Evolutionary conservation across 37 sponge, comb jelly and placozoan species (phyloP).

Genomic region (Eunapius fragilis): DNA sequence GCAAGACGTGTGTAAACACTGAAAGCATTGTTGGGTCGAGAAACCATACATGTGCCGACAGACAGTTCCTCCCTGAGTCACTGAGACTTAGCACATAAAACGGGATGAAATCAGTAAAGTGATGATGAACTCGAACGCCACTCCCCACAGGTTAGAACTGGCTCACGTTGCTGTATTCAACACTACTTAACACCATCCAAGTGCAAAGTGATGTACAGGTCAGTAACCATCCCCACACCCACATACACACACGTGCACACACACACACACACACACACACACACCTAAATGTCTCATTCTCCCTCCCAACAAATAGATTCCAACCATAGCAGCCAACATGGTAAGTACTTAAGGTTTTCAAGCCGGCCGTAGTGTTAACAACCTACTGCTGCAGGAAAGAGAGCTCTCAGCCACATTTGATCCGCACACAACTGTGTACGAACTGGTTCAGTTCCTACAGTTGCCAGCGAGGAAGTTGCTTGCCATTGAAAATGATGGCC

Average conservation of each 20-base stretch:
- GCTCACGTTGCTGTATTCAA: neutral
- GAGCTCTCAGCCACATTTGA: neutral
- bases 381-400: neutral
- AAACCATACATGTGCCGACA: neutral
- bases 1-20: neutral
- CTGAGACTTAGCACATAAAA: too few species aligned
- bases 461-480: neutral
- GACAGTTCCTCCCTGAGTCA: neutral
- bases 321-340: neutral
- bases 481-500: neutral
- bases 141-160: neutral
- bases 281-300: neutral
- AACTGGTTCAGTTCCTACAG: neutral
- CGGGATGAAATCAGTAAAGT: neutral
- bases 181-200: neutral
- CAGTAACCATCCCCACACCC: neutral
- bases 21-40: neutral
- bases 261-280: neutral
- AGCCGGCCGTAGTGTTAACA: neutral
- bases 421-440: neutral
- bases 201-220: neutral
- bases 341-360: neutral
- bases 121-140: neutral
- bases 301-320: neutral
- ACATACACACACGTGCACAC: neutral